Conservation (phyloP, 1,140 invertebrate genomes). For the Pseudomyrmex concolor region DNA sequence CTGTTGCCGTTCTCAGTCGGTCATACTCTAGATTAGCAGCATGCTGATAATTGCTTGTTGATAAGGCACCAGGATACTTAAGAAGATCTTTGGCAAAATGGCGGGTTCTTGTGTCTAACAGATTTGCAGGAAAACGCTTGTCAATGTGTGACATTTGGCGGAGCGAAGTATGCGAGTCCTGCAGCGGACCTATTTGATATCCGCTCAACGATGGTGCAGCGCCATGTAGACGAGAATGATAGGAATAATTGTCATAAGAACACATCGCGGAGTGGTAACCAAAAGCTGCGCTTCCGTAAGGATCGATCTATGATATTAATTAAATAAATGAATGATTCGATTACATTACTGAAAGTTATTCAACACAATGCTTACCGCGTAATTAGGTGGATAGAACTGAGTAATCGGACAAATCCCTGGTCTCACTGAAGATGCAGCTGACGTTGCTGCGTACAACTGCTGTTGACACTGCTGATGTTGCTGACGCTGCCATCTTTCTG, state of each 20-base stretch:
- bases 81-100: slow-evolving; percentile 34
- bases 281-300: slow-evolving; percentile 66
- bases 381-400: slow-evolving; percentile 74
- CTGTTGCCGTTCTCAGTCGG: slow-evolving; percentile 27
- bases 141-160: slow-evolving; percentile 49
- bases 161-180: slow-evolving; percentile 49
- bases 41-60: slow-evolving; percentile 28
- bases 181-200: slow-evolving; percentile 57
- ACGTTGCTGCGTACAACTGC: slow-evolving; percentile 48
- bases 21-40: slow-evolving; percentile 40
- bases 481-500: slow-evolving; percentile 66
- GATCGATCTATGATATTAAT: slow-evolving; percentile 72
- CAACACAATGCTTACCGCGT: slow-evolving; percentile 69
- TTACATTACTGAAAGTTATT: neutral
- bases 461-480: slow-evolving; percentile 62
- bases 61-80: slow-evolving; percentile 41
- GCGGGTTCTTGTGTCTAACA: slow-evolving; percentile 45
- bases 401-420: slow-evolving; percentile 68
- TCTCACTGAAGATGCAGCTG: slow-evolving; percentile 42
- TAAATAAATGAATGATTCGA: neutral
- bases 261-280: slow-evolving; percentile 69
- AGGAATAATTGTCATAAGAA: slow-evolving; percentile 58
- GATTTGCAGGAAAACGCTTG: slow-evolving; percentile 33
- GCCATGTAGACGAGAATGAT: slow-evolving; percentile 63
- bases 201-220: slow-evolving; percentile 30